phyloP scores from a whole-genome alignment of 2,113 vertebrate genomes.

The Lamprologus callipterus region DNA sequence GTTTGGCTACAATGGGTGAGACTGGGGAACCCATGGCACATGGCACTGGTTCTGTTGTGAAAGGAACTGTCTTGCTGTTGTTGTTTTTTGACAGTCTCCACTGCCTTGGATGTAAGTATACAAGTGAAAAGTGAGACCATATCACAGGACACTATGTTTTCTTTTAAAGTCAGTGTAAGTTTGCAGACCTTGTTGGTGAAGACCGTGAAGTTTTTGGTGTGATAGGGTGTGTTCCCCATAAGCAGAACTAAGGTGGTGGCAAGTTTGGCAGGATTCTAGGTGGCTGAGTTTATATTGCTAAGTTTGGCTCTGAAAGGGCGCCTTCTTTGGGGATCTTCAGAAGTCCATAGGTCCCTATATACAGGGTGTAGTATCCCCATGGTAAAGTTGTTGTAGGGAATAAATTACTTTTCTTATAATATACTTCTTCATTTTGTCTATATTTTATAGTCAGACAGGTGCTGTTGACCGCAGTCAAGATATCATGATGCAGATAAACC shows the following conservation, averaged over 20 bases:
- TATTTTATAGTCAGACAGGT: constrained; percentile 55
- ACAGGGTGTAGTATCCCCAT: background rate
- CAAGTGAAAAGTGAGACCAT: background rate
- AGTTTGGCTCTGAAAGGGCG: background rate
- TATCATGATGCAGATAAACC: constrained; percentile 70
- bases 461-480: constrained; percentile 61
- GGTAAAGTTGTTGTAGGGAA: background rate
- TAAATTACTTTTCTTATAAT: background rate
- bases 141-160: background rate
- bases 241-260: rapidly evolving
- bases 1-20: background rate
- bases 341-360: background rate
- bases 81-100: background rate
- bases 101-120: background rate
- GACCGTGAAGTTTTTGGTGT: background rate
- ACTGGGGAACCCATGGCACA: background rate
- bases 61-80: background rate
- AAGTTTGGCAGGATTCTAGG: background rate
- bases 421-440: background rate
- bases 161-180: background rate
- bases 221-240: background rate
- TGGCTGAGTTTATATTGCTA: background rate
- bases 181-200: background rate
- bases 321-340: background rate
- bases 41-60: background rate